Base-by-base conservation (phyloP, 2,888 invertebrate species). In the Callosobruchus maculatus region DNA sequence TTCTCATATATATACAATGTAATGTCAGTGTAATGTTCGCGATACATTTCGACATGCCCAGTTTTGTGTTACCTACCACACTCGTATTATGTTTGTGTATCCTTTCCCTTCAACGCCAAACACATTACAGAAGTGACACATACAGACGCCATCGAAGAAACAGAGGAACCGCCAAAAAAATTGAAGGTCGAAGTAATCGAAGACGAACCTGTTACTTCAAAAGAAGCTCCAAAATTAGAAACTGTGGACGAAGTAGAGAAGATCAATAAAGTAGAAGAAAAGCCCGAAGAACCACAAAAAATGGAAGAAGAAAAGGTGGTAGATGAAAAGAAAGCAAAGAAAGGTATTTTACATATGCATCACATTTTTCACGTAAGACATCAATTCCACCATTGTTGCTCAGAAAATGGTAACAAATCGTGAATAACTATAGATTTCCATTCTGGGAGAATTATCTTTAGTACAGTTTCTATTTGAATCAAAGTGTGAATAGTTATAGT, bases 101-200 rank as follows among this genome's bases (percentile, higher is more conserved):
- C 49, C 2, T 49, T 49, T 49, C 49, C 68, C 68, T 68, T 22
- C 68, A 68, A 21, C 21, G 9, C 68, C 68, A 21, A 68, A 68
- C 68, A 68, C 68, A 68, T 87, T 84, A 80, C 87, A 84, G 88
- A 88, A 82, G 86, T 88, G 81, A 87, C 84, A 74, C 85, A 85
- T 77, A 85, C 86, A 72, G 87, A 86, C 75, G 87, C 86, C 30
- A 82, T 85, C 67, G 86, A 87, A 82, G 86, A 85, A 79, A 81
- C 80, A 18, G 85, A 84, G 77, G 83, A 85, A 72, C 83, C 85
- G 31, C 83, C 85, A 72, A 82, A 83, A 80, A 83, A 90, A 86
- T 84, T 87, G 69, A 84, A 88, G 77, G 82, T 88, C 79, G 89
- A 90, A 85, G 88, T 87, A 80, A 86, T 90, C 77, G 83, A 90